Evolutionary conservation across 2,888 invertebrate species (phyloP), one percentile per base, ranked within the genome.

Genomic region (Noctua fimbriata): DNA sequence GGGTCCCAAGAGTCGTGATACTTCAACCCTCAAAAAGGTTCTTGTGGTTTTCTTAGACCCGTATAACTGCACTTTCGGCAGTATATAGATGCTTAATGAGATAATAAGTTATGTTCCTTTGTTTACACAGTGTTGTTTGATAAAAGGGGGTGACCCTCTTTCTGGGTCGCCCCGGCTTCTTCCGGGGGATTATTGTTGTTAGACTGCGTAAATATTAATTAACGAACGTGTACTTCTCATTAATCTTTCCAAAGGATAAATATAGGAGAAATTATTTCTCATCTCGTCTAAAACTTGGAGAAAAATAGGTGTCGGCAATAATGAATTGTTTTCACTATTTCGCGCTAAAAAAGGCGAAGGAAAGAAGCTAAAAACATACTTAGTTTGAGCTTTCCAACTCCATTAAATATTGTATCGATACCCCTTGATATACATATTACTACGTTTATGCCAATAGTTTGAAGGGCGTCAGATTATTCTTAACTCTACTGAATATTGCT

Each of bases 1-100:
- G 32, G 21, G 32, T 63, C 79, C 66, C 85, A 71, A 82, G 73
- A 88, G 81, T 88, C 83, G 87, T 83, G 18, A 73, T 89, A 76
- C 81, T 84, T 74, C 83, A 65, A 71, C 74, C 71, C 63, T 55
- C 60, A 41, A 32, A 87, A 87, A 83, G 78, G 71, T 73, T 87
- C 85, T 72, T 66, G 78, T 32, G 69, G 79, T 72, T 84, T 73
- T 65, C 66, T 67, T 10, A 65, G 47, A 65, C 81, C 78, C 83
- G 67, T 77, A 77, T 83, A 78, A 84, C 80, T 78, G 80, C 77
- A 82, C 60, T 88, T 82, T 82, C 67, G 12, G 63, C 32, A 21
- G 14, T 60, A 55, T 74, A 70, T 49, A 67, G n/a, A 12, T 47
- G n/a, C 16, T 72, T 36, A 70, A 76, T 65, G 36, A 84, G 28